Evolutionary conservation across 2,888 invertebrate species (phyloP).

Genomic region (Sicus ferrugineus): DNA sequence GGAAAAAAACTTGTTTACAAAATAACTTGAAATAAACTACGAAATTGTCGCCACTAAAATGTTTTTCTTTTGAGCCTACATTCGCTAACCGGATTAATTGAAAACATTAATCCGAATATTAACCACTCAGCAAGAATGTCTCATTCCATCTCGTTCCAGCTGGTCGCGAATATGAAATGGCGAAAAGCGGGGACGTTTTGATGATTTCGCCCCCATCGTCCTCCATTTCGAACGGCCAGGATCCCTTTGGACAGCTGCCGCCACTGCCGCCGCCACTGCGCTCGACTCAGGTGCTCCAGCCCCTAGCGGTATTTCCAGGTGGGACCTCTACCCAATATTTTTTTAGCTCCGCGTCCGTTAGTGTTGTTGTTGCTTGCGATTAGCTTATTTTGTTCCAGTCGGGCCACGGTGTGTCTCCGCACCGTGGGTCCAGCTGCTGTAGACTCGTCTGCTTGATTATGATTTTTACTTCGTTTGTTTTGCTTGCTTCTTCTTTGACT

Average conservation of each 20-base stretch:
- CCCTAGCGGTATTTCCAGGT: conserved; percentile 66
- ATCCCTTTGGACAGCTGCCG: conserved; percentile 65
- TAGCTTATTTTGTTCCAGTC: background rate
- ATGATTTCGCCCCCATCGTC: conserved; percentile 66
- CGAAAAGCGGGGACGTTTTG: conserved; percentile 65
- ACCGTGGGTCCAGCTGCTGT: too few relatives aligned
- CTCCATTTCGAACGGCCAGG: conserved; percentile 66
- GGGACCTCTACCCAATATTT: conserved; percentile 37
- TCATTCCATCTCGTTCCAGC: conserved; percentile 47
- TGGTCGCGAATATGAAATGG: conserved; percentile 65
- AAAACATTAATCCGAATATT: too few relatives aligned
- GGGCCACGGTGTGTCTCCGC: background rate
- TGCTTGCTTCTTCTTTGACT: background rate
- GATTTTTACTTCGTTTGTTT: conserved; percentile 4
- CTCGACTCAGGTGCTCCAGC: conserved; percentile 66
- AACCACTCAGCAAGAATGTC: too few relatives aligned
- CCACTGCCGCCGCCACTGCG: conserved; percentile 66
- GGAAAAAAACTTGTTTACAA: too few relatives aligned
- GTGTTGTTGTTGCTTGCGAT: background rate
- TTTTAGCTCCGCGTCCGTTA: too few relatives aligned
- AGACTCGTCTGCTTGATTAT: too few relatives aligned
- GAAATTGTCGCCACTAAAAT: too few relatives aligned
- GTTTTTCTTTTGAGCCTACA: too few relatives aligned
- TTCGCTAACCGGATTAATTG: too few relatives aligned
- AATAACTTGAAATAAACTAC: too few relatives aligned